These are phyloP conservation scores for Corticium candelabrum DNA, from an alignment of 37 sponge, comb jelly and placozoan genomes.

Conservation along the genomic window DNA sequence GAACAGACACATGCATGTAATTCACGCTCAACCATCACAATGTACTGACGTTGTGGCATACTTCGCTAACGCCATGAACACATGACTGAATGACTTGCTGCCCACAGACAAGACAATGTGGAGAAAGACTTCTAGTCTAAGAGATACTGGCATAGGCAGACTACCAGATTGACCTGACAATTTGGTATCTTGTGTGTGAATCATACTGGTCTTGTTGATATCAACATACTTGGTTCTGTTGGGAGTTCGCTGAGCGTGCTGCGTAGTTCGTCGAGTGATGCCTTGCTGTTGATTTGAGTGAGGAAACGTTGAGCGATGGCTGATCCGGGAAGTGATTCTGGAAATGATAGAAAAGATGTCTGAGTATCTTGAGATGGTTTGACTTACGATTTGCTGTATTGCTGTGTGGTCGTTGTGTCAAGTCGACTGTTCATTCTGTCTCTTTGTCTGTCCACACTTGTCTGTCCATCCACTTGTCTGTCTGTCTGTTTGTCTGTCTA, in stretches of 20 bases:
- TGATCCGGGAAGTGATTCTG: slow-evolving; percentile 1
- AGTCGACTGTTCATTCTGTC: too few species aligned
- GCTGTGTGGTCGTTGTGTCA: too few species aligned
- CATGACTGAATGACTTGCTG: slow-evolving; percentile 74
- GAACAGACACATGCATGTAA: too few species aligned
- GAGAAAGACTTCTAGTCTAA: slow-evolving; percentile 43
- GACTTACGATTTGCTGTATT: too few species aligned
- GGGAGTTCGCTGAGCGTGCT: background rate
- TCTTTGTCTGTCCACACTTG: too few species aligned
- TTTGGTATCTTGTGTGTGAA: background rate
- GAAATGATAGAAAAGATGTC: too few species aligned
- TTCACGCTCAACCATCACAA: background rate
- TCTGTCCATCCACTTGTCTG: too few species aligned
- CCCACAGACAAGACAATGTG: slow-evolving; percentile 77
- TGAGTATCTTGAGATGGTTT: too few species aligned
- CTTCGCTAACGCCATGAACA: slow-evolving; percentile 67
- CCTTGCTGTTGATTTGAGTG: background rate
- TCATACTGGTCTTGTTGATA: background rate
- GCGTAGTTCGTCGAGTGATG: background rate
- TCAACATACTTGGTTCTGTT: background rate
- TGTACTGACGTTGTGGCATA: slow-evolving; percentile 7
- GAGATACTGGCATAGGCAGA: background rate
- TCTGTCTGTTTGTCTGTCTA: too few species aligned
- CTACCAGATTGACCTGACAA: background rate
- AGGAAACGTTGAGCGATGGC: background rate